Evolutionary conservation across 30 jellyfish, hydroid and myxozoan species (phyloP), one percentile per base, ranked within the genome.

Genomic region (Aurelia aurita): DNA sequence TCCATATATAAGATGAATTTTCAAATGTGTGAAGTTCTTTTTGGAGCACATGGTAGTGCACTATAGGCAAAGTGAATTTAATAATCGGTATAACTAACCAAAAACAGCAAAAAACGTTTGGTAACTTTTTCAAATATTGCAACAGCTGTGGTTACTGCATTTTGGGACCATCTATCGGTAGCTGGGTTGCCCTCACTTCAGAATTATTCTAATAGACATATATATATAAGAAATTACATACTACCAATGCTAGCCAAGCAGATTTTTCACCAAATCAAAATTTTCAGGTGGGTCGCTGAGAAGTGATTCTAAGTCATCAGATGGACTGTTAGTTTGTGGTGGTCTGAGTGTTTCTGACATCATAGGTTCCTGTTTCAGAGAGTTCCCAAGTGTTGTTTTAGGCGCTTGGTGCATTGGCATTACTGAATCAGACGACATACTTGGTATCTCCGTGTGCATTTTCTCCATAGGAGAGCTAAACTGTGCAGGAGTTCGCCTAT

Each of bases 201-300:
- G 51, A 6, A 39, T 9, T 9, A 39, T 39, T 6, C 51, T 39
- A 39, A 39, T 39, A 39, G 51, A 39, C 51, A 39, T 39, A n/a
- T 25, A 39, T 15, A 39, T 39, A n/a, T 25, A 7, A n/a, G 27
- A 25, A 25, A n/a, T 58, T 25, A 25, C 27, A 58, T 12, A 58
- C 69, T 58, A n/a, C 31, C 69, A n/a, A 19, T 11, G 61, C 80
- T 58, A 84, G 29, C 91, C 91, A 43, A 82, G 67, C 47, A 82
- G 76, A 69, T 69, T 82, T 72, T 88, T 88, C 14, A 88, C 97
- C 65, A 88, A 86, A 57, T 88, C 97, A 79, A 88, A 88, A 74
- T 88, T 79, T 55, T 88, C 91, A 68, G 97, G 97, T 27, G 97
- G 97, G 71, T 88, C 88, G 53, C 97, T 79, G 61, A 88, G 92